Conservation (phyloP, 92 coral and sea anemone genomes). For the Palythoa heliodiscus region DNA sequence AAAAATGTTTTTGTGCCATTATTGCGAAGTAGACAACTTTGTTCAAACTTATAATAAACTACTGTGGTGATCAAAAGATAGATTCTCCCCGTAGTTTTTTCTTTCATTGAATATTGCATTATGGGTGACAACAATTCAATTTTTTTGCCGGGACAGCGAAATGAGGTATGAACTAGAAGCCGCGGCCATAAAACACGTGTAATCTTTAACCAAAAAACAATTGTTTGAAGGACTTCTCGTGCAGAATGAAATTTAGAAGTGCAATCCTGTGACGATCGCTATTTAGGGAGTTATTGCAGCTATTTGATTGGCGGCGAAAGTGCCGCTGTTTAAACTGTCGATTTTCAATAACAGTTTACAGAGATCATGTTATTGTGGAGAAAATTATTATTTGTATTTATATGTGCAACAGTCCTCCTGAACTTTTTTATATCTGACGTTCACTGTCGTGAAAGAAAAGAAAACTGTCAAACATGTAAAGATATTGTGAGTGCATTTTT, state of each 20-base stretch:
- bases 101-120: conserved; percentile 56
- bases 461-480: conserved; percentile 85
- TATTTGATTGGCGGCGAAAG: conserved; percentile 2
- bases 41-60: not conserved
- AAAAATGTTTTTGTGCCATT: not conserved
- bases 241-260: conserved; percentile 17
- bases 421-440: conserved; percentile 55
- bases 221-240: not conserved
- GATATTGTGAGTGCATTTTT: conserved; percentile 87
- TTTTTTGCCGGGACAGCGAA: conserved; percentile 27
- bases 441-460: conserved; percentile 68
- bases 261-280: not conserved
- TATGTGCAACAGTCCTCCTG: conserved; percentile 50
- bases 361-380: conserved; percentile 39
- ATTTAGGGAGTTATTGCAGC: not conserved
- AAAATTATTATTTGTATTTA: conserved; percentile 48
- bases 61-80: conserved; percentile 35
- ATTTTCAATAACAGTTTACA: not conserved
- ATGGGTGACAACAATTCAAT: conserved; percentile 52
- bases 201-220: not conserved
- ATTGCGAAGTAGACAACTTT: not conserved
- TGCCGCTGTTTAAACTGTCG: conserved; percentile 6
- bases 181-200: conserved; percentile 27
- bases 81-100: conserved; percentile 50
- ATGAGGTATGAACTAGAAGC: not conserved